These are phyloP conservation scores for Origma solitaria DNA, from an alignment of 2,113 vertebrate genomes.

Conservation along the genomic window DNA sequence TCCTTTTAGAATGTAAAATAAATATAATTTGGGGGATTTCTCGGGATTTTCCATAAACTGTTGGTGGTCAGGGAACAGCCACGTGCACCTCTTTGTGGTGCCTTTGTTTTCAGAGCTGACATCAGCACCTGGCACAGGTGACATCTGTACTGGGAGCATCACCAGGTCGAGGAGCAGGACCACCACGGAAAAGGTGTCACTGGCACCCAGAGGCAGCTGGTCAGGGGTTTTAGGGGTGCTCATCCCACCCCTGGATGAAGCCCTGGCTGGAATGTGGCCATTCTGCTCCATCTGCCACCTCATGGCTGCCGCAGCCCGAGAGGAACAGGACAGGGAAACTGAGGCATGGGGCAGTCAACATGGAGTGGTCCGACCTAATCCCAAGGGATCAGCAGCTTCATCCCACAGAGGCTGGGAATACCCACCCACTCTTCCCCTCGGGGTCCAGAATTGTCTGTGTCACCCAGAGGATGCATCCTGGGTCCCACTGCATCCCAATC, in stretches of 20 bases:
- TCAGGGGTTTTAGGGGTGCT: neutral
- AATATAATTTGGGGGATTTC: fast-evolving
- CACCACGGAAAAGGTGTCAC: neutral
- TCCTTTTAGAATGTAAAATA: neutral
- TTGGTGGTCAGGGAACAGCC: neutral
- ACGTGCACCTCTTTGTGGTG: fast-evolving
- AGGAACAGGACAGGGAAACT: neutral
- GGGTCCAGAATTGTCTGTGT: neutral
- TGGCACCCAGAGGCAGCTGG: neutral
- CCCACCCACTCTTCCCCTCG: fast-evolving
- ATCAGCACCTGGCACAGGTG: fast-evolving
- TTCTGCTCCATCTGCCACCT: neutral
- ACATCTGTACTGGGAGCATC: neutral
- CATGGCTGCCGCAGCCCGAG: neutral
- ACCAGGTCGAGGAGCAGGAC: neutral
- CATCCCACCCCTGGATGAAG: neutral
- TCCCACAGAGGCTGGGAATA: fast-evolving
- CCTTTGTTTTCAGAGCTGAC: neutral
- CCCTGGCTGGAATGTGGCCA: fast-evolving
- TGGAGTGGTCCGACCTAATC: neutral
- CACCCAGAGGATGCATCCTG: fast-evolving
- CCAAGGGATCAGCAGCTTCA: neutral
- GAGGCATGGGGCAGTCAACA: neutral
- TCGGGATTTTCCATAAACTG: fast-evolving
- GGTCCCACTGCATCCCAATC: neutral